phyloP scores from a whole-genome alignment of 2,113 vertebrate genomes.

The Osmerus eperlanus region DNA sequence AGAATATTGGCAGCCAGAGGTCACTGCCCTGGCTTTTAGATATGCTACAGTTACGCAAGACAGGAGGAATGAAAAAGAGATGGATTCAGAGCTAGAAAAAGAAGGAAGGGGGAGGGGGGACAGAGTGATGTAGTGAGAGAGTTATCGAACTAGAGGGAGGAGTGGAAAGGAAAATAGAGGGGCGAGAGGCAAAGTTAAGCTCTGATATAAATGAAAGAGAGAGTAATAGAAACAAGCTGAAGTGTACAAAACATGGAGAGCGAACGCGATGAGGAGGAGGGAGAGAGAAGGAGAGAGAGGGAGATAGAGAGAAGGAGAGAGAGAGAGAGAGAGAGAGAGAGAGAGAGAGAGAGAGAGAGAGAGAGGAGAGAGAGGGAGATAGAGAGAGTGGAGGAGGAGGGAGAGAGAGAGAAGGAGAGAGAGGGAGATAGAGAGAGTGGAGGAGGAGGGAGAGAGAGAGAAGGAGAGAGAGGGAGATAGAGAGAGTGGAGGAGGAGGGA shows the following conservation, averaged over 20 bases:
- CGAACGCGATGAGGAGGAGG: background rate
- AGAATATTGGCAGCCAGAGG: conserved; percentile 31
- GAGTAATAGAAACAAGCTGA: background rate
- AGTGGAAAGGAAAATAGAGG: background rate
- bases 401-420: background rate
- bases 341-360: no score
- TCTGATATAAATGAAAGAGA: conserved; percentile 4
- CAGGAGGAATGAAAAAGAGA: background rate
- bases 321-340: no score
- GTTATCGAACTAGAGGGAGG: background rate
- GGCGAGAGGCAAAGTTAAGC: background rate
- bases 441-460: background rate
- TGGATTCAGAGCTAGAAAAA: background rate
- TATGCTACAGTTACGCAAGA: conserved; percentile 41
- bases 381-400: conserved; percentile 11
- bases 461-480: background rate
- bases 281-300: conserved; percentile 1
- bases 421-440: background rate
- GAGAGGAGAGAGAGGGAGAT: no score
- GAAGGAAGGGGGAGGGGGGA: background rate
- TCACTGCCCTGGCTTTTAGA: conserved; percentile 40
- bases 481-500: background rate
- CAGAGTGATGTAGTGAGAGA: background rate
- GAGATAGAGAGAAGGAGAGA: background rate
- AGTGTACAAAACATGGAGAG: background rate